Conservation (phyloP, 2,888 invertebrate species). For the Microctonus hyperodae region DNA sequence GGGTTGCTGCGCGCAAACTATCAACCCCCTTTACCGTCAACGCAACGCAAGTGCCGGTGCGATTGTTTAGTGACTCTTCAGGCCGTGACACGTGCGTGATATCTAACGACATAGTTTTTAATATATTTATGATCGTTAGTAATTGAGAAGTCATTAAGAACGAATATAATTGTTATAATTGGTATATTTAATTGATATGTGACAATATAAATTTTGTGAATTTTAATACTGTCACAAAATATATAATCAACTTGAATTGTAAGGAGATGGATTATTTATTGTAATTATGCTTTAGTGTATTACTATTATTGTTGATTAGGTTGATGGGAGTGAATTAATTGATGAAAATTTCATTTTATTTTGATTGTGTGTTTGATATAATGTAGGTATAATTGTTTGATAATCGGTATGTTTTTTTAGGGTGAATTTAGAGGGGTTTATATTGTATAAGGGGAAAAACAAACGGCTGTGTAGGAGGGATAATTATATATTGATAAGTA, state of each 20-base stretch:
- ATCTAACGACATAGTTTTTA: constrained; percentile 30
- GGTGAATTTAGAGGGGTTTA: too few relatives aligned
- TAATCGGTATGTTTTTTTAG: neutral
- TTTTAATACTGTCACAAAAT: neutral
- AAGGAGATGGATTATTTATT: neutral
- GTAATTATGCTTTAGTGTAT: neutral
- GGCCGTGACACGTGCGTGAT: constrained; percentile 54
- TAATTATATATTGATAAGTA: neutral
- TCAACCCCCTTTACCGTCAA: constrained; percentile 34
- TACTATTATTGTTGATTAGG: neutral
- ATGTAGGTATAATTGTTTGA: neutral
- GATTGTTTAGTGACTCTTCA: constrained; percentile 51
- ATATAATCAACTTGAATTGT: neutral
- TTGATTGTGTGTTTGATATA: neutral
- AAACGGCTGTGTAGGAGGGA: neutral
- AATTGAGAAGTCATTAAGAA: constrained; percentile 5
- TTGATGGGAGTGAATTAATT: neutral
- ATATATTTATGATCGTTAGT: constrained; percentile 24
- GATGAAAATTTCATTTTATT: neutral
- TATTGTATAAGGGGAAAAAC: too few relatives aligned
- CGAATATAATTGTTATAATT: constrained; percentile 9
- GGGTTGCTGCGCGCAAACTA: constrained; percentile 35
- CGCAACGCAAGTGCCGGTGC: constrained; percentile 43
- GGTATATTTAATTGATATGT: neutral
- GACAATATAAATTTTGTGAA: neutral